Evolutionary conservation across 2,888 invertebrate species (phyloP).

Genomic region (Synanthedon myopaeformis): DNA sequence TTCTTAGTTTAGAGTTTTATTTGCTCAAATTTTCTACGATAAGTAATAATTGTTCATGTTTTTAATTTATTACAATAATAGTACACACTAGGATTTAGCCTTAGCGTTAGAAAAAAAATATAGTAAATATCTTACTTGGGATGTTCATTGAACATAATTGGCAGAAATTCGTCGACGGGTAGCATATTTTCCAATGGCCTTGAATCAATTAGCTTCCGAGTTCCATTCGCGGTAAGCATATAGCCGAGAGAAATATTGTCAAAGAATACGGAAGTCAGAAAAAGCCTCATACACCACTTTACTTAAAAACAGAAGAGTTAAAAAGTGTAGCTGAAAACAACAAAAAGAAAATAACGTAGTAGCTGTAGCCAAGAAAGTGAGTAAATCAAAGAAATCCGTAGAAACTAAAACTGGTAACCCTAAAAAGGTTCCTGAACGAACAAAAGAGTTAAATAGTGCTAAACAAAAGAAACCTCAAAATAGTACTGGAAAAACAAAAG

Average conservation of each 20-base stretch:
- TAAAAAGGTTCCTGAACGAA: constrained; percentile 16
- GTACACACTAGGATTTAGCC: not conserved
- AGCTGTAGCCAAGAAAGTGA: constrained; percentile 22
- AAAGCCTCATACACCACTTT: constrained; percentile 61
- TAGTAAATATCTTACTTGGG: constrained; percentile 77
- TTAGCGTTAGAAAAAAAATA: not conserved
- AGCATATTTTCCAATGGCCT: constrained; percentile 86
- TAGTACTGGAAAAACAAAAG: not conserved
- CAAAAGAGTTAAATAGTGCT: constrained; percentile 17
- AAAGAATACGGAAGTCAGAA: constrained; percentile 74
- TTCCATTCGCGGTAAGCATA: constrained; percentile 82
- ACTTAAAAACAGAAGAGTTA: constrained; percentile 73
- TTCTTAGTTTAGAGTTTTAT: no score
- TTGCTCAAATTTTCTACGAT: no score
- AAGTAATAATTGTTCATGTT: no score
- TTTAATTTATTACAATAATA: no score
- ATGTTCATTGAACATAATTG: constrained; percentile 93
- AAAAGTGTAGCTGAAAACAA: constrained; percentile 69
- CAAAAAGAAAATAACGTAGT: constrained; percentile 34
- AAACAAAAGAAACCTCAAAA: not conserved
- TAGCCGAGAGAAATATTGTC: constrained; percentile 95
- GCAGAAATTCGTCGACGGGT: constrained; percentile 97
- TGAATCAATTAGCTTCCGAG: constrained; percentile 82
- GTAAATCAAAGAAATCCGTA: constrained; percentile 21
- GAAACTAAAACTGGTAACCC: constrained; percentile 20